Conservation (phyloP, 2,113 vertebrate genomes). For the Melanerpes formicivorus region DNA sequence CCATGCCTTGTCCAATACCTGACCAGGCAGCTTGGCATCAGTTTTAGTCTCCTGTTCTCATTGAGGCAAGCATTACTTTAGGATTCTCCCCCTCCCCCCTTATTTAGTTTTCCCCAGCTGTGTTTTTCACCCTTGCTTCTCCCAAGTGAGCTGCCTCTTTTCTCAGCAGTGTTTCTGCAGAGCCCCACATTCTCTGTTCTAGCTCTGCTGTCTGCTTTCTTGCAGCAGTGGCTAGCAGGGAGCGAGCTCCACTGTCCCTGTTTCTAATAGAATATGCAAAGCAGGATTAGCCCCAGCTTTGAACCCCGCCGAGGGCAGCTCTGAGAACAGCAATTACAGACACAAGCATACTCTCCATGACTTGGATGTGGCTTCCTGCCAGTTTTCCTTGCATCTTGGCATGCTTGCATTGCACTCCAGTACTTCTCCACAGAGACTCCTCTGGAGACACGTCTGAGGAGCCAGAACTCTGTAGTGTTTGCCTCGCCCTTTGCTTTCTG, state of each 20-base stretch:
- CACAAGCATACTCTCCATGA: neutral
- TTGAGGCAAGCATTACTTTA: neutral
- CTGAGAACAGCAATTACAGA: slow-evolving; percentile 31
- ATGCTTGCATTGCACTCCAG: neutral
- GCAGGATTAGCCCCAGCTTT: slow-evolving; percentile 6
- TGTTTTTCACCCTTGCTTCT: neutral
- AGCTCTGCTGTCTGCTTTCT: neutral
- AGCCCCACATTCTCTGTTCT: neutral
- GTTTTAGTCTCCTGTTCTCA: neutral
- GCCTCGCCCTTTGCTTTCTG: neutral
- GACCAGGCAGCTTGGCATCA: neutral
- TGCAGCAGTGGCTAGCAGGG: neutral
- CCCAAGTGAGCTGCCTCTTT: neutral
- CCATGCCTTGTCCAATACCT: neutral
- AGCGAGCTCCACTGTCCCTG: neutral
- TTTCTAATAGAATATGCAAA: slow-evolving; percentile 16
- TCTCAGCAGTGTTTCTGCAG: neutral
- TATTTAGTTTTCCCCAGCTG: neutral
- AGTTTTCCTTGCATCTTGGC: neutral
- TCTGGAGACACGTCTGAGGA: neutral
- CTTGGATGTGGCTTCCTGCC: slow-evolving; percentile 12
- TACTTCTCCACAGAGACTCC: neutral
- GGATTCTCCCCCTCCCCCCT: neutral
- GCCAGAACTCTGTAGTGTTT: neutral
- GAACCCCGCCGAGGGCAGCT: neutral